These are phyloP conservation scores for Pissodes strobi DNA, from an alignment of 1,140 invertebrate species.

Conservation along the genomic window DNA sequence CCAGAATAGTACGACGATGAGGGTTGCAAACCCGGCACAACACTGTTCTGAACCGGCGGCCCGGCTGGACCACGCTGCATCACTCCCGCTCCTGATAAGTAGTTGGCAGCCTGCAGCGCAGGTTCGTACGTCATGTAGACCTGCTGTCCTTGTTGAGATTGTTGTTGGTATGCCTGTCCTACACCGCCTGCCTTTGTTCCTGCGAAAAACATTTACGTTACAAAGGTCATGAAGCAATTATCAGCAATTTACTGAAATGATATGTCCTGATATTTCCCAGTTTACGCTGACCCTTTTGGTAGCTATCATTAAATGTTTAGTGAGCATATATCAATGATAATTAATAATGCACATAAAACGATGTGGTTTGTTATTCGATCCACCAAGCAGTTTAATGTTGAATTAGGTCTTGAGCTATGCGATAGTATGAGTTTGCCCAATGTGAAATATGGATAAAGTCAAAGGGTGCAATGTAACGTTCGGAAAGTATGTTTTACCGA, in stretches of 20 bases:
- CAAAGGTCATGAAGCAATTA: not conserved
- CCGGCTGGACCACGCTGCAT: constrained; percentile 51
- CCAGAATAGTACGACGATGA: constrained; percentile 55
- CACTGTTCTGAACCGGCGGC: constrained; percentile 51
- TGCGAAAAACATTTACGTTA: constrained; percentile 17
- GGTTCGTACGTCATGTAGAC: constrained; percentile 55
- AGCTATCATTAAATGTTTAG: too few species aligned
- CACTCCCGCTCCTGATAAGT: constrained; percentile 52
- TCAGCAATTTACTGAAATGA: not conserved
- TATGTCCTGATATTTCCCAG: too few species aligned
- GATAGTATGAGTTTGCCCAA: too few species aligned
- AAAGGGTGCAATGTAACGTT: too few species aligned
- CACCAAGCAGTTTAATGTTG: too few species aligned
- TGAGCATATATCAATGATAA: too few species aligned
- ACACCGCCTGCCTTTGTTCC: constrained; percentile 55
- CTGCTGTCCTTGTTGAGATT: constrained; percentile 54
- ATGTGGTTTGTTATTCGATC: too few species aligned
- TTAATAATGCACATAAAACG: too few species aligned
- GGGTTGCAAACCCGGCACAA: constrained; percentile 51
- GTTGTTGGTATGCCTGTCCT: constrained; percentile 54
- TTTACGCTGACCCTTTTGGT: too few species aligned
- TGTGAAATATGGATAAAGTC: too few species aligned
- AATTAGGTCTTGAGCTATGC: too few species aligned
- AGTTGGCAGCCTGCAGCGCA: constrained; percentile 49
- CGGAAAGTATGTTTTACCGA: too few species aligned